Conservation (phyloP, 1,140 invertebrate genomes). For the Ylistrum balloti region DNA sequence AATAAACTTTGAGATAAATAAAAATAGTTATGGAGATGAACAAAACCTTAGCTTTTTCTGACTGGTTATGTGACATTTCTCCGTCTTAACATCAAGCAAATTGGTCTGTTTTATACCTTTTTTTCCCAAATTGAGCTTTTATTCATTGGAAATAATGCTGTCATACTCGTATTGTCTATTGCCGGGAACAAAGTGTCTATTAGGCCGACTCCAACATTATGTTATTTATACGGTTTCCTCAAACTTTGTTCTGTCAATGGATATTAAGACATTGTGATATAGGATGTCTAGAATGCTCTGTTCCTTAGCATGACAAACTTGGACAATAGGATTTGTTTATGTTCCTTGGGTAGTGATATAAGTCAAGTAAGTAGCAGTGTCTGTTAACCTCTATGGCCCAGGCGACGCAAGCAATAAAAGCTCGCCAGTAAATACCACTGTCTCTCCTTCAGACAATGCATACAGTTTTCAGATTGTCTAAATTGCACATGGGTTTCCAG, state of each 20-base stretch:
- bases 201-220: background rate
- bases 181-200: background rate
- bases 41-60: background rate
- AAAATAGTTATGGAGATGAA: too few species aligned
- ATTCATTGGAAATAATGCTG: constrained; percentile 5
- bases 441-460: constrained; percentile 23
- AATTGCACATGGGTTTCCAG: constrained; percentile 1
- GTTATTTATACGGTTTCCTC: background rate
- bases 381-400: background rate
- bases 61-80: background rate
- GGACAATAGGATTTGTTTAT: constrained; percentile 24
- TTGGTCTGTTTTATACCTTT: background rate
- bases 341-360: background rate
- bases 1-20: too few species aligned
- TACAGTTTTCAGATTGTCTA: constrained; percentile 27
- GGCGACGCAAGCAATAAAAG: constrained; percentile 9
- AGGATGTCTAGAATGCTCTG: background rate
- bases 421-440: background rate
- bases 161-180: background rate
- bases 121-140: background rate
- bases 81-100: background rate
- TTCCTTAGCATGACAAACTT: background rate
- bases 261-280: constrained; percentile 29
- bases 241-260: background rate
- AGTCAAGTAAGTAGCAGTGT: background rate